phyloP scores from a whole-genome alignment of 2,113 vertebrate genomes.

The Bombycilla garrulus region DNA sequence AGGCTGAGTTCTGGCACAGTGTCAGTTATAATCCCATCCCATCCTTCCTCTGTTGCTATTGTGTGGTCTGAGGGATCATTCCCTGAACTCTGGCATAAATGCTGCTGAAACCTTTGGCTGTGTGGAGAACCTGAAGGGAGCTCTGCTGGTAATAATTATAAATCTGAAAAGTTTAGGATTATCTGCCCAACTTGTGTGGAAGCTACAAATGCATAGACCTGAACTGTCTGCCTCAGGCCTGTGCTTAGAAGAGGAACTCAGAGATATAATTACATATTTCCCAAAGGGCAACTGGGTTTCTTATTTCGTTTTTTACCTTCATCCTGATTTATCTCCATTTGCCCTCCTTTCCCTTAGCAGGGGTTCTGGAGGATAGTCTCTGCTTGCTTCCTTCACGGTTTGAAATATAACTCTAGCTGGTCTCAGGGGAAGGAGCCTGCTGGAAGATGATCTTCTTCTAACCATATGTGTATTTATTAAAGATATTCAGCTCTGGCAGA shows the following conservation, averaged over 20 bases:
- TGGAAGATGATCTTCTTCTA: neutral
- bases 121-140: neutral
- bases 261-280: neutral
- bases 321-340: neutral
- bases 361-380: neutral
- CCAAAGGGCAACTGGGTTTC: neutral
- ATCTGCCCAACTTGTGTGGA: neutral
- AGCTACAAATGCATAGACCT: neutral
- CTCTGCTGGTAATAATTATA: neutral
- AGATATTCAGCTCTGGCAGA: neutral
- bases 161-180: neutral
- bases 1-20: neutral
- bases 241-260: neutral
- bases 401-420: neutral
- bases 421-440: neutral
- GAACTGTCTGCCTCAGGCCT: neutral
- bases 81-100: neutral
- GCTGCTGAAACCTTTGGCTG: neutral
- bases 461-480: neutral
- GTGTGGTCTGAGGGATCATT: neutral
- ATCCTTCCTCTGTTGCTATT: neutral
- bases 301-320: conserved; percentile 10
- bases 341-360: neutral
- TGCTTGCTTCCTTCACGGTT: neutral
- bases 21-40: neutral